Conservation (phyloP, 2,113 vertebrate species). For the Indri indri region DNA sequence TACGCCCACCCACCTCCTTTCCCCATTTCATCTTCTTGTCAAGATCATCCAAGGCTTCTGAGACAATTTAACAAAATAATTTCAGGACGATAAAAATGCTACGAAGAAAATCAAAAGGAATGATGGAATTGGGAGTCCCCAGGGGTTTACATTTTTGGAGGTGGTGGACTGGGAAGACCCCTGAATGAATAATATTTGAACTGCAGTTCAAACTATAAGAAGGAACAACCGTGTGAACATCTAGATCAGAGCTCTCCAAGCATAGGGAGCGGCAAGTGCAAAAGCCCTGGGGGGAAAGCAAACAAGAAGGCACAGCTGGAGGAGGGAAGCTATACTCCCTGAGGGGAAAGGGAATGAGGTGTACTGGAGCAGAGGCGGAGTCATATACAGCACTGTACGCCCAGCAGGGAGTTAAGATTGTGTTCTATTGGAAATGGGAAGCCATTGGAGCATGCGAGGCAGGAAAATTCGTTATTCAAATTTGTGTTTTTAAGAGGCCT, state of each 20-base stretch:
- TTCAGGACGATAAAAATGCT: not conserved
- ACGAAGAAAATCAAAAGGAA: not conserved
- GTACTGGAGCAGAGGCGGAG: not conserved
- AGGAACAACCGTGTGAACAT: not conserved
- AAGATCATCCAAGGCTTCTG: not conserved
- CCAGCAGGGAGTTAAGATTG: too few species aligned
- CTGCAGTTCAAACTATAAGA: not conserved
- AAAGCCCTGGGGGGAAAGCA: not conserved
- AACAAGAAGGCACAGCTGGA: not conserved
- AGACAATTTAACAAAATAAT: not conserved
- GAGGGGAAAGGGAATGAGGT: too few species aligned
- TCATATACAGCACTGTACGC: accelerated
- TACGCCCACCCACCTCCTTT: accelerated
- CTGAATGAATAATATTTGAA: not conserved
- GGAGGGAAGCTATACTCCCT: not conserved
- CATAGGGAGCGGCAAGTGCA: too few species aligned
- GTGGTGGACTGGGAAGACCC: not conserved
- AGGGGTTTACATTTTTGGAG: too few species aligned
- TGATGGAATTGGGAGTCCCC: too few species aligned
- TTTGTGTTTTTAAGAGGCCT: not conserved
- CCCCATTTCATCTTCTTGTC: not conserved
- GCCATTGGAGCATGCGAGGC: not conserved
- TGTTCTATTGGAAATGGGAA: not conserved
- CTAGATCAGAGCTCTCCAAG: not conserved
- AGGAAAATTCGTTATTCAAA: not conserved